Percentiles rank a stretch among this genome's conserved stretches.
Evolutionary conservation across 2,797 vertebrate species (phyloP).

Genomic region (Lepilemur septentrionalis): DNA sequence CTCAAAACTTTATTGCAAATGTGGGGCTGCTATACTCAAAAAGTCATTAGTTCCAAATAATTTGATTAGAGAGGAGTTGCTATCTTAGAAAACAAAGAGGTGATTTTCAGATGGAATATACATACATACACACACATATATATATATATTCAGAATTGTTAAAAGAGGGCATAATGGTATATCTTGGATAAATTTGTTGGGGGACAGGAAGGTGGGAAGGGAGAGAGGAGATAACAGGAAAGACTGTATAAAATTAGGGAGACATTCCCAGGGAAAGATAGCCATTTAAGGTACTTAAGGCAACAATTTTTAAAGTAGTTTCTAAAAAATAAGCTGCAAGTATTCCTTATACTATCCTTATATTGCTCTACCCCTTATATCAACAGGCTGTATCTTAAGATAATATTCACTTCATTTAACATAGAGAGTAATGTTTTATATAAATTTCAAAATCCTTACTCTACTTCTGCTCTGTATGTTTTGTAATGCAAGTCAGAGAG

Average conservation of each 20-base stretch:
- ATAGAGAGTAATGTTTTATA: not conserved
- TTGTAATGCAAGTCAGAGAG: not conserved
- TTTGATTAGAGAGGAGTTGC: not conserved
- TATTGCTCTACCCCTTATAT: not conserved
- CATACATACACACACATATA: fast-evolving
- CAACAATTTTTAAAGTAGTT: slow-evolving; percentile 13
- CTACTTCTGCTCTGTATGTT: not conserved
- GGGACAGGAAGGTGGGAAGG: not conserved
- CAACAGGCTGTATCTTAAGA: not conserved
- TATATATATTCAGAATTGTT: not conserved
- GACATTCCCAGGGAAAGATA: not conserved
- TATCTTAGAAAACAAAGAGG: not conserved
- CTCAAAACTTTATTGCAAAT: not conserved
- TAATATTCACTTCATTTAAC: not conserved
- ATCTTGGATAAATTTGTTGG: not conserved
- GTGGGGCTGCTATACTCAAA: not conserved
- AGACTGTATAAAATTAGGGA: not conserved
- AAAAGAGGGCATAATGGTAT: not conserved
- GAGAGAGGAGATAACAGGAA: not conserved
- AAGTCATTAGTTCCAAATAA: not conserved
- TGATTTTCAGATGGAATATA: not conserved
- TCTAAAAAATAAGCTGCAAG: not conserved
- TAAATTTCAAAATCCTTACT: not conserved
- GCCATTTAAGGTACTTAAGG: not conserved
- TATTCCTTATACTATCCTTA: not conserved